These are phyloP conservation scores for Zophobas atratus DNA, from an alignment of 1,140 invertebrate genomes.

Conservation along the genomic window DNA sequence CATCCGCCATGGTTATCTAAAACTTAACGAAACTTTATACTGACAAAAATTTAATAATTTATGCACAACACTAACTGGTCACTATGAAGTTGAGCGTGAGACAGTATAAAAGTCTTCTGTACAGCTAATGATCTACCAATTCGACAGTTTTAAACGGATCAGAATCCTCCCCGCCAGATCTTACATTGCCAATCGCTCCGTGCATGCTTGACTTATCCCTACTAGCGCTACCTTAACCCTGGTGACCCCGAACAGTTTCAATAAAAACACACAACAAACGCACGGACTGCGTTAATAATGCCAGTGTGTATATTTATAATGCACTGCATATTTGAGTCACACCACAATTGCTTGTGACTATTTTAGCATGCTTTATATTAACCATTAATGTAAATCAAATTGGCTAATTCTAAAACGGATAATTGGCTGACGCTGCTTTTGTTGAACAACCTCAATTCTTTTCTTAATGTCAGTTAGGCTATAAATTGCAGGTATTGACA, in stretches of 20 bases:
- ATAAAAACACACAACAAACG: conserved; percentile 29
- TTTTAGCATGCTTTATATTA: conserved; percentile 17
- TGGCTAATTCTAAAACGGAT: conserved; percentile 10
- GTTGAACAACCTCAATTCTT: conserved; percentile 40
- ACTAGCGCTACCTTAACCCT: conserved; percentile 43
- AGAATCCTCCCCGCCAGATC: conserved; percentile 37
- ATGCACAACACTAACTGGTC: not conserved
- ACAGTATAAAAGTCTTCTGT: conserved; percentile 10
- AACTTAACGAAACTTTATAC: not conserved
- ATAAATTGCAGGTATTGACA: conserved; percentile 46
- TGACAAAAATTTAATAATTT: not conserved
- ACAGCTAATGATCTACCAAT: conserved; percentile 25
- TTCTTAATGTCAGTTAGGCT: conserved; percentile 47
- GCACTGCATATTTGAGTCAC: conserved; percentile 31
- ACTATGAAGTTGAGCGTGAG: not conserved
- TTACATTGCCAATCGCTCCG: conserved; percentile 42
- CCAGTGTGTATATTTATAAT: conserved; percentile 29
- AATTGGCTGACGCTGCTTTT: not conserved
- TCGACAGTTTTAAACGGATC: conserved; percentile 48
- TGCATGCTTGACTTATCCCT: conserved; percentile 28
- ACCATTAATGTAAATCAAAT: too few relatives aligned
- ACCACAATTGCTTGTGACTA: conserved; percentile 12
- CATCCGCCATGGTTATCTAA: conserved; percentile 56
- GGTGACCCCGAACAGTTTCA: conserved; percentile 12
- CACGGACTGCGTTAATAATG: conserved; percentile 34